A percentile compares a stretch with the other conserved stretches of the same genome.
Conservation (phyloP, 2,888 invertebrate genomes). For the Elegia similella region DNA sequence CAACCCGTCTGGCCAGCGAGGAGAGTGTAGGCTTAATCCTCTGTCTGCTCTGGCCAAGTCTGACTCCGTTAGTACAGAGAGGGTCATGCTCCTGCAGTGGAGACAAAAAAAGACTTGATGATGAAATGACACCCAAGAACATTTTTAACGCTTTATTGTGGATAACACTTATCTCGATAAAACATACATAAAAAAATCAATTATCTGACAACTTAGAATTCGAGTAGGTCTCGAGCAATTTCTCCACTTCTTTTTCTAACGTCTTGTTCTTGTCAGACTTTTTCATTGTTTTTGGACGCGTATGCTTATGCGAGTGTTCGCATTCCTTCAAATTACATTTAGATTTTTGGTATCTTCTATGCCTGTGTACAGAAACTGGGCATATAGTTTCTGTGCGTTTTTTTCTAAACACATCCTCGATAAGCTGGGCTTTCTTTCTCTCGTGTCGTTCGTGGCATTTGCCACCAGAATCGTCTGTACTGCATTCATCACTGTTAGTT, state of each 20-base stretch:
- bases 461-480: conserved; percentile 34
- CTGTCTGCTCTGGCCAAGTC: too few relatives aligned
- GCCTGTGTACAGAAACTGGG: conserved; percentile 39
- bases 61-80: too few relatives aligned
- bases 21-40: too few relatives aligned
- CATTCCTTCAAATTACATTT: conserved; percentile 42
- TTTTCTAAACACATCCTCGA: conserved; percentile 41
- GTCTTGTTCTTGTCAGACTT: conserved; percentile 41
- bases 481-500: conserved; percentile 41
- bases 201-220: conserved; percentile 51
- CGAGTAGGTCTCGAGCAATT: conserved; percentile 47
- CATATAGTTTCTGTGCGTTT: conserved; percentile 52
- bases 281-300: conserved; percentile 49
- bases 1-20: too few relatives aligned
- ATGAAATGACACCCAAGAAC: not conserved
- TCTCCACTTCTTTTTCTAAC: conserved; percentile 64
- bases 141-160: not conserved
- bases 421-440: conserved; percentile 31
- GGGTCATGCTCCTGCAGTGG: too few relatives aligned
- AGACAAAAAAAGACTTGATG: too few relatives aligned
- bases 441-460: conserved; percentile 34
- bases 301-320: conserved; percentile 35
- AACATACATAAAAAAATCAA: conserved; percentile 23
- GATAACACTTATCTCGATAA: conserved; percentile 18
- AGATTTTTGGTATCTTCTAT: conserved; percentile 32